Evolutionary conservation across 1,140 invertebrate species (phyloP).

Genomic region (Drosophila nasuta): DNA sequence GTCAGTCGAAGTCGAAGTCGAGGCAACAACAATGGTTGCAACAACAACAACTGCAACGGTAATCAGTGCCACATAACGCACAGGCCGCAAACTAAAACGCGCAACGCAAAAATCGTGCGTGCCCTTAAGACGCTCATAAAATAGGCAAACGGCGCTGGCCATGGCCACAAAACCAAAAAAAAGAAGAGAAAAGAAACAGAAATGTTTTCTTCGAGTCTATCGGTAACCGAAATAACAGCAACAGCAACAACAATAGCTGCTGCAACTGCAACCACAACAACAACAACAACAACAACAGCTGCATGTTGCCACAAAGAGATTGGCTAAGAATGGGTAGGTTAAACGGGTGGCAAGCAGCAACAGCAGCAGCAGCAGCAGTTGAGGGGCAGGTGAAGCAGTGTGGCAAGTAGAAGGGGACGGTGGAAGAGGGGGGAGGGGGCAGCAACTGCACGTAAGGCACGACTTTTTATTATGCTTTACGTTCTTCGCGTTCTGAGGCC

Average conservation of each 20-base stretch:
- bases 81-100: conserved; percentile 68
- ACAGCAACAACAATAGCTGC: conserved; percentile 29
- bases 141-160: conserved; percentile 58
- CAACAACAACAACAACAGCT: conserved; percentile 21
- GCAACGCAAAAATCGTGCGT: conserved; percentile 82
- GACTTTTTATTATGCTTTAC: conserved; percentile 82
- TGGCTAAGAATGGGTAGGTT: conserved; percentile 32
- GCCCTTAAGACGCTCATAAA: conserved; percentile 82
- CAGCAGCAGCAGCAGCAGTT: background rate
- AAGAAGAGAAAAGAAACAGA: conserved; percentile 70
- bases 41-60: conserved; percentile 59
- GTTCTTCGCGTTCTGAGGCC: conserved; percentile 67
- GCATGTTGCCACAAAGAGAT: conserved; percentile 24
- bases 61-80: conserved; percentile 81
- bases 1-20: conserved; percentile 20
- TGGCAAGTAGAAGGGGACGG: background rate
- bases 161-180: conserved; percentile 24
- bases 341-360: conserved; percentile 21
- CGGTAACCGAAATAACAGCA: conserved; percentile 49
- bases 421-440: background rate
- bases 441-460: conserved; percentile 77
- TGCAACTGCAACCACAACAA: background rate
- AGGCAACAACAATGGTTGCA: background rate
- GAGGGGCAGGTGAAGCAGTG: background rate
- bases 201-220: conserved; percentile 59